Base-by-base conservation (phyloP, 1,140 invertebrate genomes). In the Ceratosolen fusciceps region DNA sequence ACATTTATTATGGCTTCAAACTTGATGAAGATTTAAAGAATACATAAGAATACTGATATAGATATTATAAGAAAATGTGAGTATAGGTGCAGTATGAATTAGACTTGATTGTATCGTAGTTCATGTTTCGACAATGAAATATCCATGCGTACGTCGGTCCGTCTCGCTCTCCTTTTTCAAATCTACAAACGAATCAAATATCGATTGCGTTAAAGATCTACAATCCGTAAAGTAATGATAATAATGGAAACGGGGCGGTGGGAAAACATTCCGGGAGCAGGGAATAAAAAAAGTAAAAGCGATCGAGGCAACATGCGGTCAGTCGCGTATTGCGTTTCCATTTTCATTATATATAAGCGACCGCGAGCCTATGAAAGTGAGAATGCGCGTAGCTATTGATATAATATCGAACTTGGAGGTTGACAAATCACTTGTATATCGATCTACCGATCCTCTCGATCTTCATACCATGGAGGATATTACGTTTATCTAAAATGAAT, bases 211-310 rank as follows among this genome's bases (percentile, higher is more conserved):
- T 37, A 37, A 31, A 34, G 5, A 37, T 65, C 16, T 65, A n/a
- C 31, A 34, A 37, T 3, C 19, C 9, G 31, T 37, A 37, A 12
- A 37, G 9, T 3, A 37, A 10, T 37, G 31, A 37, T 37, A 37
- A 65, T n/a, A 37, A n/a, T 19, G 19, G 37, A 65, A 65, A 65
- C 3, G 12, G 24, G 29, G 49, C n/a, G n/a, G n/a, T n/a, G 12
- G 16, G 56, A 24, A 37, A 12, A 7, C 34, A 21, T 37, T 10
- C 8, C 9, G 37, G 21, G 26, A n/a, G 16, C n/a, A 65, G 31
- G 31, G 0, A 0, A 21, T 4, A 73, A 56, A 73, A 73, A 73
- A 73, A 73, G 34, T 56, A 58, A 73, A 58, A 73, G 71, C 71
- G 16, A 73, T 37, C 52, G 49, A 34, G 49, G 49, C 70, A 24